Conservation (phyloP, 2,797 vertebrate genomes). For the Rhadinocentrus ornatus region DNA sequence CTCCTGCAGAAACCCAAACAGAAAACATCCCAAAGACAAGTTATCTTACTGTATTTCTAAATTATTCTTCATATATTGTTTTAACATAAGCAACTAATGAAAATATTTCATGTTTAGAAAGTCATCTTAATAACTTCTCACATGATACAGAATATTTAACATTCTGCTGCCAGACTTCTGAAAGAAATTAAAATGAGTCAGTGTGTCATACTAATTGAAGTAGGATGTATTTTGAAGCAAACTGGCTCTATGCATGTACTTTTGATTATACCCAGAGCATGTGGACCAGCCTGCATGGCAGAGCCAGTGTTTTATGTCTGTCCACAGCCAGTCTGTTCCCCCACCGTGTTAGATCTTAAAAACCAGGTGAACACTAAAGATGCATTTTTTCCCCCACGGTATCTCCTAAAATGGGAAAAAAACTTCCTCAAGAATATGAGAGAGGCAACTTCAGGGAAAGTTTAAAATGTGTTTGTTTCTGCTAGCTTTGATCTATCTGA, state of each 20-base stretch:
- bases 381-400: not conserved
- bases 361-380: not conserved
- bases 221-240: conserved; percentile 41
- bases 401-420: conserved; percentile 10
- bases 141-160: conserved; percentile 6
- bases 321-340: conserved; percentile 24
- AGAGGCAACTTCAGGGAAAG: not conserved
- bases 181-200: conserved; percentile 22
- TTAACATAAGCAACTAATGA: not conserved
- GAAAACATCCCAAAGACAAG: conserved; percentile 2
- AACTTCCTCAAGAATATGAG: conserved; percentile 20
- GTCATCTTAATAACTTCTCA: not conserved
- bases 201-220: conserved; percentile 10
- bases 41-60: not conserved
- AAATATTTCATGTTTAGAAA: not conserved
- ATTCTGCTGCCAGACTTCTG: conserved; percentile 12
- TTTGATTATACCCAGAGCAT: conserved; percentile 40
- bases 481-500: conserved; percentile 11
- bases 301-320: conserved; percentile 20
- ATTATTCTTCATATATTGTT: not conserved
- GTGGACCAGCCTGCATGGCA: conserved; percentile 5
- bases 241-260: conserved; percentile 41
- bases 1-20: conserved; percentile 6
- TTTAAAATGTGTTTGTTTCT: conserved; percentile 11
- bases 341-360: conserved; percentile 21